Evolutionary conservation across 2,113 vertebrate genomes (phyloP).

Genomic region (Paralichthys olivaceus): DNA sequence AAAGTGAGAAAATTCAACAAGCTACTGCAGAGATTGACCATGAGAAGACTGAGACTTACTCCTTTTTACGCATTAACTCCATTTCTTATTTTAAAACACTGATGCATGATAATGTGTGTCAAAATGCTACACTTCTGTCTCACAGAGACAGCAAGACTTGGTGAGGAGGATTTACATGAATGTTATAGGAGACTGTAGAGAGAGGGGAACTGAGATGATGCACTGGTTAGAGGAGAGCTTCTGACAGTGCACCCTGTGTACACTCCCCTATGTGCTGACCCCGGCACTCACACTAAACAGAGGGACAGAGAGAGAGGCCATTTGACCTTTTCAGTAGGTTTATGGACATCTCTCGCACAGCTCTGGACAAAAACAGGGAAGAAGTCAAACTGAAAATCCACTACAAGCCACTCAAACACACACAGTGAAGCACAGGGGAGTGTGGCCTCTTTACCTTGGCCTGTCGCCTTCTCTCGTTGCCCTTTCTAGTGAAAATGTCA

Average conservation of each 20-base stretch:
- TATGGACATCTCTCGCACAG: slow-evolving; percentile 45
- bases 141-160: not conserved
- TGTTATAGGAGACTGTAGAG: not conserved
- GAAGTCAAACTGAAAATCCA: slow-evolving; percentile 58
- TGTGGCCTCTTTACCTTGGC: slow-evolving; percentile 67
- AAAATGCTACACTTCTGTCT: too few relatives aligned
- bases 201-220: slow-evolving; percentile 10
- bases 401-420: slow-evolving; percentile 42
- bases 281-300: not conserved
- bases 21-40: too few relatives aligned
- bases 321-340: slow-evolving; percentile 70
- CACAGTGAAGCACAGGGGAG: slow-evolving; percentile 28
- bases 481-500: slow-evolving; percentile 82
- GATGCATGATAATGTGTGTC: too few relatives aligned
- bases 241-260: slow-evolving; percentile 31
- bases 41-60: too few relatives aligned
- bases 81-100: too few relatives aligned
- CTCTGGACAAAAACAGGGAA: slow-evolving; percentile 45
- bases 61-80: too few relatives aligned
- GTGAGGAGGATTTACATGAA: not conserved
- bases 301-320: slow-evolving; percentile 33
- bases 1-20: too few relatives aligned
- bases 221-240: slow-evolving; percentile 8
- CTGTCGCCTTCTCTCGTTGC: slow-evolving; percentile 72
- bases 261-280: slow-evolving; percentile 42